phyloP scores from a whole-genome alignment of 2,113 vertebrate genomes.

The Ameiurus melas region DNA sequence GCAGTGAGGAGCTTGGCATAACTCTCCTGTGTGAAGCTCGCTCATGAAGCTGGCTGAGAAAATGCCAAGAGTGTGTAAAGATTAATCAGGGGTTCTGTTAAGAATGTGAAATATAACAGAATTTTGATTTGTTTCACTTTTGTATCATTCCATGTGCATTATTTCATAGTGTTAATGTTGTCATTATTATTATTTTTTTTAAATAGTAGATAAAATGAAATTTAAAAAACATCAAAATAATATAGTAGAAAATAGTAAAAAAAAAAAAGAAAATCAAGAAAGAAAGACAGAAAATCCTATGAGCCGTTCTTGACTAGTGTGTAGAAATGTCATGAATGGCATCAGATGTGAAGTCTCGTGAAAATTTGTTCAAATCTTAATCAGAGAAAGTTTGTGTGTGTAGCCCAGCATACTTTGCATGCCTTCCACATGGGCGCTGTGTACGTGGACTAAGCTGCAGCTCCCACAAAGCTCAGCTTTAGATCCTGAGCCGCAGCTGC shows the following conservation, averaged over 20 bases:
- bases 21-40: background rate
- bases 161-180: background rate
- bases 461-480: constrained; percentile 54
- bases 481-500: constrained; percentile 46
- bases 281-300: background rate
- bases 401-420: background rate
- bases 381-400: background rate
- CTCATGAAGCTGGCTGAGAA: background rate
- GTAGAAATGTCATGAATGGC: background rate
- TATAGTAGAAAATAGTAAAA: background rate
- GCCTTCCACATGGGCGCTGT: background rate
- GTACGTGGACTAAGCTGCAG: constrained; percentile 19
- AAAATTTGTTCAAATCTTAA: background rate
- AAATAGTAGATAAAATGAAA: background rate
- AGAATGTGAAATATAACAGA: background rate
- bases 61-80: background rate
- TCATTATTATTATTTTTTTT: background rate
- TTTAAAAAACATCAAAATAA: background rate
- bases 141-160: background rate
- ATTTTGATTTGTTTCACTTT: background rate
- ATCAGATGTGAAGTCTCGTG: background rate
- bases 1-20: background rate
- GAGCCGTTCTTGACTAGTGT: background rate
- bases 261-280: background rate
- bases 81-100: background rate